Conservation (phyloP, 2,113 vertebrate genomes). For the Casuarius casuarius region DNA sequence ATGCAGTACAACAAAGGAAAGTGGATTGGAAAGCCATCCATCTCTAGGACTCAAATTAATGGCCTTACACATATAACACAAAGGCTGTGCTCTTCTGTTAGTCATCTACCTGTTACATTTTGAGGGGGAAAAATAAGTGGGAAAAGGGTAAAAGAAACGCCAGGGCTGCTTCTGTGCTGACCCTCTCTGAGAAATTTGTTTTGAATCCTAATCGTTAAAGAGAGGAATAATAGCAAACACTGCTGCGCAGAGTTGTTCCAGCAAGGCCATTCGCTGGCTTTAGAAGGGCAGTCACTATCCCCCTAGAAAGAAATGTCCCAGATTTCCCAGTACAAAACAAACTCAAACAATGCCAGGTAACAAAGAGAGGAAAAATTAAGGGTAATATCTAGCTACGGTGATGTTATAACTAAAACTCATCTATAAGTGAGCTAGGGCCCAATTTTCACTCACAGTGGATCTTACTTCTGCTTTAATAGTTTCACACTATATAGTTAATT, state of each 20-base stretch:
- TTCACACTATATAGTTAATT: neutral
- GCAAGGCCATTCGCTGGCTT: neutral
- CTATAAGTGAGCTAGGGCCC: neutral
- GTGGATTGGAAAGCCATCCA: slow-evolving; percentile 36
- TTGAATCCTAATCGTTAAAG: slow-evolving; percentile 34
- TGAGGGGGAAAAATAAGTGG: neutral
- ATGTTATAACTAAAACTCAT: neutral
- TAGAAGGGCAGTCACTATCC: neutral
- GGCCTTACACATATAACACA: slow-evolving; percentile 2
- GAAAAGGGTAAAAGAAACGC: neutral
- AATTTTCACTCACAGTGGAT: neutral
- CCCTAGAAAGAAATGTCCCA: neutral
- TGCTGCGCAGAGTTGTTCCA: neutral
- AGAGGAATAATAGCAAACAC: neutral
- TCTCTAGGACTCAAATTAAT: slow-evolving; percentile 55
- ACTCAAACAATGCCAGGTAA: neutral
- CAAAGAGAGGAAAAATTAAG: neutral
- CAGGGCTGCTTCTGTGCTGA: neutral
- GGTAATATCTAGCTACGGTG: neutral
- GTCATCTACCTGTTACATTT: neutral
- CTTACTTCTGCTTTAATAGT: neutral
- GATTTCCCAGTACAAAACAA: neutral
- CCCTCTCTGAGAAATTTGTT: neutral
- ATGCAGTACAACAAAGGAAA: slow-evolving; percentile 43
- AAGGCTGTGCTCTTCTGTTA: slow-evolving; percentile 28